Evolutionary conservation across 2,113 vertebrate genomes (phyloP).

Genomic region (Argyrosomus japonicus): DNA sequence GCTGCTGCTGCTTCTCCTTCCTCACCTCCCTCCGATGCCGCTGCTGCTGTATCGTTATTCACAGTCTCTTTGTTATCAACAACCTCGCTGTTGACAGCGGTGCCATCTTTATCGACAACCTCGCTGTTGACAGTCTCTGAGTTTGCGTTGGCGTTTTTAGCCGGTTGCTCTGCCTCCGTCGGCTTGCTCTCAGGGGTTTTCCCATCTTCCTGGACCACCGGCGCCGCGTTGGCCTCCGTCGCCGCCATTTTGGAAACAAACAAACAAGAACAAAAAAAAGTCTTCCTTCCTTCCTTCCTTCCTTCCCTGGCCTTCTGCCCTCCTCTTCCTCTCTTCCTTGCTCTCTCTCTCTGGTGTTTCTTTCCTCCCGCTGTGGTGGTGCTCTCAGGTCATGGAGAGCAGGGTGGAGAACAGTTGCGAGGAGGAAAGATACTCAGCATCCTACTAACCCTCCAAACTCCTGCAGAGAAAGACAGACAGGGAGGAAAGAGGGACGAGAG

Average conservation of each 20-base stretch:
- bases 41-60: constrained; percentile 55
- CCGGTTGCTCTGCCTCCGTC: constrained; percentile 61
- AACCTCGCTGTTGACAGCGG: constrained; percentile 55
- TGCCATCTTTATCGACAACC: constrained; percentile 62
- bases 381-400: constrained; percentile 80
- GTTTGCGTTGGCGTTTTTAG: constrained; percentile 42
- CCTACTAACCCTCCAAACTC: constrained; percentile 76
- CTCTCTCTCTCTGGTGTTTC: constrained; percentile 35
- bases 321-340: constrained; percentile 54
- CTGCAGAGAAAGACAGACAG: constrained; percentile 52
- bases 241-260: constrained; percentile 81
- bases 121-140: constrained; percentile 73
- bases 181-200: constrained; percentile 76
- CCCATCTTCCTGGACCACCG: constrained; percentile 80
- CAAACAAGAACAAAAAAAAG: constrained; percentile 56
- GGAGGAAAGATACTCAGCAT: constrained; percentile 81
- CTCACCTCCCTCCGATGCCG: not conserved
- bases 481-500: constrained; percentile 8
- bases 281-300: constrained; percentile 51
- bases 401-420: constrained; percentile 53
- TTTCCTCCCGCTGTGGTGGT: constrained; percentile 64
- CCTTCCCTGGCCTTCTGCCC: constrained; percentile 68
- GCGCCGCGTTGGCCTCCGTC: constrained; percentile 79
- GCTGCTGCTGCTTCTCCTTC: constrained; percentile 49
- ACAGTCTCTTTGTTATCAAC: constrained; percentile 75